These are phyloP conservation scores for Ceyx erithaca DNA, from an alignment of 2,797 vertebrate genomes.

Conservation along the genomic window DNA sequence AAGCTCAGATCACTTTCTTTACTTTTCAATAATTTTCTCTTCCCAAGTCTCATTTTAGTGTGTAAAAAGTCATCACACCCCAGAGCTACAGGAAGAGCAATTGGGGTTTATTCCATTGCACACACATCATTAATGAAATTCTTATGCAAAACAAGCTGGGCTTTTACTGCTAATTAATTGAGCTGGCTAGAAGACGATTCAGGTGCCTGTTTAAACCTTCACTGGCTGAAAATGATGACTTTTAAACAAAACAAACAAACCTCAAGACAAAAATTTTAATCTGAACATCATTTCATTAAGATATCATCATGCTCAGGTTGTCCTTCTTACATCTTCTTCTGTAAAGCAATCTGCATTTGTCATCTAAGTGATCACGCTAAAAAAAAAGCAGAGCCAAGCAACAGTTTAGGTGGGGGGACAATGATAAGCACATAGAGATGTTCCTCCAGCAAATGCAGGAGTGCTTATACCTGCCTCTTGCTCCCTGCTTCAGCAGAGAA, in stretches of 20 bases:
- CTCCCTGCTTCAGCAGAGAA: neutral
- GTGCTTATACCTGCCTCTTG: neutral
- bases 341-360: neutral
- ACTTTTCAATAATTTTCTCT: neutral
- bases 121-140: neutral
- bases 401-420: neutral
- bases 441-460: neutral
- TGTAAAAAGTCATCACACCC: neutral
- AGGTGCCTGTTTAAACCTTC: neutral
- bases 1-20: neutral
- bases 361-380: neutral
- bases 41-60: neutral
- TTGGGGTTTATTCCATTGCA: neutral
- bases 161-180: neutral
- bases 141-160: neutral
- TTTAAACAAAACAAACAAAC: neutral
- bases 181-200: neutral
- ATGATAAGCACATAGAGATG: neutral
- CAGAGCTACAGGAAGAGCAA: neutral
- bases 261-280: neutral
- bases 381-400: neutral
- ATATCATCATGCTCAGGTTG: neutral
- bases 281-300: neutral
- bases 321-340: neutral
- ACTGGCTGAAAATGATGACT: neutral